Evolutionary conservation across 2,113 vertebrate genomes (phyloP).

Genomic region (Grallaria varia): DNA sequence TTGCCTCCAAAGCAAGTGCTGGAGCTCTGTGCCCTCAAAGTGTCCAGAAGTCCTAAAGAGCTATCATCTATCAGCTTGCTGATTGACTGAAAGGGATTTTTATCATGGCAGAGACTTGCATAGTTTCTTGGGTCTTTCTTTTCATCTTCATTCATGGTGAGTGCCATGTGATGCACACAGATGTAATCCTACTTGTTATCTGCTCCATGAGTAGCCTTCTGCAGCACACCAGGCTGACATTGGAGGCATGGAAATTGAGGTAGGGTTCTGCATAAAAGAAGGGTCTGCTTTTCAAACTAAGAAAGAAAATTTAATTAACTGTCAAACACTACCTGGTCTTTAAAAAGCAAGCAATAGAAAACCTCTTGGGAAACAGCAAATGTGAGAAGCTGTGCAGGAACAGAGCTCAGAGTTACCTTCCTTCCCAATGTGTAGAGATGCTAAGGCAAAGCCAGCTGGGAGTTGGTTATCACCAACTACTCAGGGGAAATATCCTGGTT

Average conservation of each 20-base stretch:
- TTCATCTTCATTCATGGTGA: neutral
- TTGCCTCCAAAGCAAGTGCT: neutral
- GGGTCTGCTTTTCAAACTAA: neutral
- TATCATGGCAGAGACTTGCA: neutral
- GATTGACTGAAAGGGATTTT: neutral
- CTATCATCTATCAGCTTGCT: neutral
- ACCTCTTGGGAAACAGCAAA: neutral
- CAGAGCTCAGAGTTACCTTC: accelerated
- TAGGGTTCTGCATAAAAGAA: neutral
- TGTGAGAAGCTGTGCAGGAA: neutral
- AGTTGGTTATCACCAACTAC: neutral
- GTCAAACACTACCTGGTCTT: neutral
- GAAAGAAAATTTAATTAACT: neutral
- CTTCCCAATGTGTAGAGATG: neutral
- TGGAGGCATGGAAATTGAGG: neutral
- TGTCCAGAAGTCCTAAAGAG: neutral
- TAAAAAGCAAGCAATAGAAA: neutral
- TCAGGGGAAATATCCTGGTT: neutral
- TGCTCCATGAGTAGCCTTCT: neutral
- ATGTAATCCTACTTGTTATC: neutral
- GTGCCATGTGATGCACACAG: neutral
- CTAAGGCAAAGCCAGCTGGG: neutral
- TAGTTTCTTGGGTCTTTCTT: neutral
- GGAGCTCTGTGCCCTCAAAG: accelerated
- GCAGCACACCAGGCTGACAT: neutral